Evolutionary conservation across 2,888 invertebrate species (phyloP).

Genomic region (Andrena fulva): DNA sequence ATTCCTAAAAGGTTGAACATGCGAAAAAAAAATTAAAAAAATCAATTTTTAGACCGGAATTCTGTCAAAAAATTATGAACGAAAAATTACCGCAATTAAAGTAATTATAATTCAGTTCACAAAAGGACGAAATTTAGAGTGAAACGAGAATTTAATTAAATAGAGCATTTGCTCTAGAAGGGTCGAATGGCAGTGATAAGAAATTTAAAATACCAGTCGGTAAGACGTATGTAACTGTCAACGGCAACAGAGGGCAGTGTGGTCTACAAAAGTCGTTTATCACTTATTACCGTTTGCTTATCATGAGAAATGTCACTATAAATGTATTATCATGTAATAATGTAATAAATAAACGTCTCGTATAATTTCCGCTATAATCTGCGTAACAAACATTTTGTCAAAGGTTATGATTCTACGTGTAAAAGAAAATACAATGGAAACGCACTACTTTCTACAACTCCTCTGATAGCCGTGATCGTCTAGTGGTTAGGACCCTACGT

Average conservation of each 20-base stretch:
- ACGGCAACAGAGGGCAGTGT: constrained; percentile 17
- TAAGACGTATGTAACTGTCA: neutral
- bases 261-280: neutral
- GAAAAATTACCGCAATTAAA: neutral
- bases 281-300: neutral
- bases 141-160: neutral
- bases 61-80: neutral
- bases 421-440: rapidly evolving
- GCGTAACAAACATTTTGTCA: neutral
- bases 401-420: neutral
- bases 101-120: neutral
- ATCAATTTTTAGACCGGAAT: too few species aligned
- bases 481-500: constrained; percentile 84
- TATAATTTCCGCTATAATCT: neutral
- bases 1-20: too few species aligned
- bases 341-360: neutral
- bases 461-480: constrained; percentile 81
- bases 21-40: too few species aligned
- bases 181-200: neutral
- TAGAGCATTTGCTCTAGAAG: neutral
- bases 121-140: neutral
- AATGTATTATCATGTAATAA: neutral
- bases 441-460: neutral
- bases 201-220: constrained; percentile 11
- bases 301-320: neutral